These are phyloP conservation scores for Picus viridis DNA, from an alignment of 2,797 vertebrate genomes.

Conservation along the genomic window DNA sequence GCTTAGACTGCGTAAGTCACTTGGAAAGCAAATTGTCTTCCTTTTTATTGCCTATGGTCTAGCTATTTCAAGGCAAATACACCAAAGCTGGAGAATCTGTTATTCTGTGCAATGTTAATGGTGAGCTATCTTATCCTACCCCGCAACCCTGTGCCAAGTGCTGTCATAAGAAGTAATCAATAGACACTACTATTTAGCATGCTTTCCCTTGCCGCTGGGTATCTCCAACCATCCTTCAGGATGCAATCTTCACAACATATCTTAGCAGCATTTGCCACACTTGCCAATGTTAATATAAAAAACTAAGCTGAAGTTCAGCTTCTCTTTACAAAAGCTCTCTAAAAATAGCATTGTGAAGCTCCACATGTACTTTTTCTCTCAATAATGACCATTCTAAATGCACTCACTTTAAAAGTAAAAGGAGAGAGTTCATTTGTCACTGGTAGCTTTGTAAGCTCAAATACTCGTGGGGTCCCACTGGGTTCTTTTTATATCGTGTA, in stretches of 20 bases:
- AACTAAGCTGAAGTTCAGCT: neutral
- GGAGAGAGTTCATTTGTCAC: neutral
- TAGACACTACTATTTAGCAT: neutral
- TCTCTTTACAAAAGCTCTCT: neutral
- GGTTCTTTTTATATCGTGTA: neutral
- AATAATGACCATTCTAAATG: neutral
- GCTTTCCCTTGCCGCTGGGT: neutral
- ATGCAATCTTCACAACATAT: neutral
- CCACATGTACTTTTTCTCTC: neutral
- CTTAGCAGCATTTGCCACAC: neutral
- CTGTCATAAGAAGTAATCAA: neutral
- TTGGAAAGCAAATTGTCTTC: neutral
- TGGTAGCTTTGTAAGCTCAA: neutral
- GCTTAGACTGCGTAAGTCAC: neutral
- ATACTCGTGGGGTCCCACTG: neutral
- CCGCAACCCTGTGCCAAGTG: neutral
- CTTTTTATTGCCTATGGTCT: neutral
- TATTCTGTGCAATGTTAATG: accelerated
- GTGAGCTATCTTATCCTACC: neutral
- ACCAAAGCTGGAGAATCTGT: neutral
- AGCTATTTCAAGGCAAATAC: neutral
- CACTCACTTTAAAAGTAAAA: neutral
- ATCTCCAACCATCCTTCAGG: neutral
- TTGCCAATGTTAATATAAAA: neutral
- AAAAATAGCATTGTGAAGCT: neutral